Conservation (phyloP, 2,797 vertebrate genomes). For the Gambelia wislizenii region DNA sequence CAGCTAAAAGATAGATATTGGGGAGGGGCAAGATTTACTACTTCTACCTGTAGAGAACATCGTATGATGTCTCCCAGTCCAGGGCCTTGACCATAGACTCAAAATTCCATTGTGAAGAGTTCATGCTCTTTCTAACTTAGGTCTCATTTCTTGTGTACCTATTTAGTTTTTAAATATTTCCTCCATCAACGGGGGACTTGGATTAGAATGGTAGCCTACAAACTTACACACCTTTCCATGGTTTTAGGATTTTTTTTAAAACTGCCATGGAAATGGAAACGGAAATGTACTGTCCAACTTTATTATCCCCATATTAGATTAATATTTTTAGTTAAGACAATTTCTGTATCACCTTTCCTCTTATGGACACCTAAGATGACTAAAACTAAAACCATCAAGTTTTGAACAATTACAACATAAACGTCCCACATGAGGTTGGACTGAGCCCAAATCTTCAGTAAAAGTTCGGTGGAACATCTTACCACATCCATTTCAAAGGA, state of each 20-base stretch:
- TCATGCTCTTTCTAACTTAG: neutral
- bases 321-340: neutral
- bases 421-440: neutral
- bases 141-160: neutral
- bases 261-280: neutral
- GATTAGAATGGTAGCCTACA: neutral
- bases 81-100: neutral
- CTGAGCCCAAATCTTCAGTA: neutral
- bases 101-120: neutral
- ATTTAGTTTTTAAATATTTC: neutral
- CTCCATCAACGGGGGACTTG: neutral
- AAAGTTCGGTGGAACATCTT: neutral
- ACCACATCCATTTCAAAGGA: neutral
- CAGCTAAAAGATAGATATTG: too few relatives aligned
- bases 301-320: neutral
- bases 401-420: neutral
- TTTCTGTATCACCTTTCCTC: neutral
- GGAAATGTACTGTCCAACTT: neutral
- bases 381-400: neutral
- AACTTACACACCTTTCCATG: too few relatives aligned
- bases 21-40: too few relatives aligned
- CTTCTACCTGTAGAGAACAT: too few relatives aligned
- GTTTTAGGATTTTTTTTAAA: too few relatives aligned
- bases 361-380: neutral
- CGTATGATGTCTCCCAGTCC: too few relatives aligned